Conservation (phyloP, 1,140 invertebrate species). For the Tetramorium simillimum region DNA sequence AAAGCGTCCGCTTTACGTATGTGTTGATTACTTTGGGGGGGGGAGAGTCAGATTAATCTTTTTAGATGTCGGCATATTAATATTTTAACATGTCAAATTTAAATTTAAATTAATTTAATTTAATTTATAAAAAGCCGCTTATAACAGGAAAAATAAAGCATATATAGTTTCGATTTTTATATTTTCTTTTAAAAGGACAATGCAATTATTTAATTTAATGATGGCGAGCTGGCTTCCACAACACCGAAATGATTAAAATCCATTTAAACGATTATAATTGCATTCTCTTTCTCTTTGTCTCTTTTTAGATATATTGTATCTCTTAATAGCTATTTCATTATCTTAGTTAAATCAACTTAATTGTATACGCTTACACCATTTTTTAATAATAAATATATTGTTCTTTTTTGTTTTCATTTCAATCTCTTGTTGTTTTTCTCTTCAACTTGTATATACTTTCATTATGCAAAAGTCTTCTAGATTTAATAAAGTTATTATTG, state of each 20-base stretch:
- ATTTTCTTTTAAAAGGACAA: conserved; percentile 25
- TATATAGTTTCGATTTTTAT: not conserved
- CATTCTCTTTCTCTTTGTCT: not conserved
- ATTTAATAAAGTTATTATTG: not conserved
- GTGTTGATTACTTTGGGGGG: conserved; percentile 32
- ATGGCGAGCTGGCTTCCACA: not conserved
- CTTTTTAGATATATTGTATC: not conserved
- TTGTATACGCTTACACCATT: not conserved
- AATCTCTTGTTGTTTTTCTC: not conserved
- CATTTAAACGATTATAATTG: conserved; percentile 21
- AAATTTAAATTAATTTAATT: not conserved
- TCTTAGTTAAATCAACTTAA: not conserved
- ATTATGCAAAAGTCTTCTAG: not conserved
- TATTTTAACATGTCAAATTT: conserved; percentile 12
- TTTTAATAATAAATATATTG: not conserved
- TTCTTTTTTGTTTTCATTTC: not conserved
- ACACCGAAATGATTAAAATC: conserved; percentile 19
- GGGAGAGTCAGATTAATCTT: not conserved
- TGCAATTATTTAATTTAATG: conserved; percentile 39
- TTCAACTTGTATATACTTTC: not conserved
- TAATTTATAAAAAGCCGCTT: not conserved
- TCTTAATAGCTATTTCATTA: conserved; percentile 17
- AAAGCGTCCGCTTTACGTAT: conserved; percentile 25
- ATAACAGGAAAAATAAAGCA: not conserved
- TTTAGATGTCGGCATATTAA: conserved; percentile 36